Evolutionary conservation across 2,113 vertebrate species (phyloP).

Genomic region (Gymnarchus niloticus): DNA sequence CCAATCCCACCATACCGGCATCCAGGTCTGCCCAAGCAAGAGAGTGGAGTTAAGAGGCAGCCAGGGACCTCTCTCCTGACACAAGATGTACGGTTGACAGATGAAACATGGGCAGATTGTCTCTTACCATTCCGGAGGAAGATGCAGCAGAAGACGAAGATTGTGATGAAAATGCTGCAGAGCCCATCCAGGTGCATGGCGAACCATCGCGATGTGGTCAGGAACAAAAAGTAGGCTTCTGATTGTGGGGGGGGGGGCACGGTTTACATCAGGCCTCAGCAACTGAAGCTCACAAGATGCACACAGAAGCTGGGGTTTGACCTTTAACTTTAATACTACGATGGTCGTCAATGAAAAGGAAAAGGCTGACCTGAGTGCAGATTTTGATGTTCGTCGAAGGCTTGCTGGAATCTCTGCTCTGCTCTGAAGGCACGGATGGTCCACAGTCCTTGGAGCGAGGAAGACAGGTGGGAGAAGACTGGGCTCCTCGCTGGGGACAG

Average conservation of each 20-base stretch:
- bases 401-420: constrained; percentile 78
- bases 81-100: too few relatives aligned
- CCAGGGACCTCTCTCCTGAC: too few relatives aligned
- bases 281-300: neutral
- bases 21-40: constrained; percentile 63
- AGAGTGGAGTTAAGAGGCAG: neutral
- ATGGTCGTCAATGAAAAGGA: neutral
- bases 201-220: constrained; percentile 91
- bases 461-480: constrained; percentile 88
- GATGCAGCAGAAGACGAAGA: constrained; percentile 77
- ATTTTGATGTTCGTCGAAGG: constrained; percentile 87
- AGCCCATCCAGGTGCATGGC: constrained; percentile 89
- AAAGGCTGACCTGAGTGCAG: constrained; percentile 81
- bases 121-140: constrained; percentile 76
- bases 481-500: constrained; percentile 78
- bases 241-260: constrained; percentile 44
- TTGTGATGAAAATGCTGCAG: constrained; percentile 81
- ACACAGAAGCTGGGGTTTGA: neutral
- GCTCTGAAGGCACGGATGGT: constrained; percentile 84
- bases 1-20: constrained; percentile 81
- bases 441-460: constrained; percentile 89
- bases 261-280: neutral
- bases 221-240: constrained; percentile 94
- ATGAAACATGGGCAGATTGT: neutral
- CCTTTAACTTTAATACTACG: neutral